phyloP scores from a whole-genome alignment of 2,113 vertebrate species.

The Dipodomys ordii region DNA sequence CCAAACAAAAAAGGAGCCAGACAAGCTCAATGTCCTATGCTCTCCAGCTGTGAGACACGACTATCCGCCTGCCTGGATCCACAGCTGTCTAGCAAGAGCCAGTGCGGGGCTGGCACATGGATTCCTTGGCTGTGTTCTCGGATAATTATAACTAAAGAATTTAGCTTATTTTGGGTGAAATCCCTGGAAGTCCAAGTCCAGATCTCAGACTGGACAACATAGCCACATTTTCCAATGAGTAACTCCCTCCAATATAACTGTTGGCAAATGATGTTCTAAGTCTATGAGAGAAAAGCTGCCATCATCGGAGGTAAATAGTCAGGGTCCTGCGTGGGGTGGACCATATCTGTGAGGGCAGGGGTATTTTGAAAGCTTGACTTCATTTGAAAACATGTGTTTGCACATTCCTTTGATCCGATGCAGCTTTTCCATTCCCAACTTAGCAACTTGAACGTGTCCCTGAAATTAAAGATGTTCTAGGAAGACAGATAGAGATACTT shows the following conservation, averaged over 20 bases:
- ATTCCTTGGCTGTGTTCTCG: slow-evolving; percentile 50
- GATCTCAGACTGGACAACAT: slow-evolving; percentile 55
- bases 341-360: slow-evolving; percentile 77
- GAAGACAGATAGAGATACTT: slow-evolving; percentile 72
- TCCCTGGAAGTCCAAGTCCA: slow-evolving; percentile 59
- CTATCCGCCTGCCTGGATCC: neutral
- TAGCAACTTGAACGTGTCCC: slow-evolving; percentile 78
- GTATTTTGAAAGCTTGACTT: slow-evolving; percentile 89
- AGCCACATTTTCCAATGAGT: slow-evolving; percentile 58
- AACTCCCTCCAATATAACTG: slow-evolving; percentile 70
- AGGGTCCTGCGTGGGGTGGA: slow-evolving; percentile 43
- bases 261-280: rapidly evolving
- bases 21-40: neutral
- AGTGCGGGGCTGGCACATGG: neutral
- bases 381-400: slow-evolving; percentile 83
- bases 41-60: neutral
- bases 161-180: slow-evolving; percentile 72
- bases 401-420: slow-evolving; percentile 78
- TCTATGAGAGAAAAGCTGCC: slow-evolving; percentile 26
- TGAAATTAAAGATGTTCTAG: slow-evolving; percentile 69
- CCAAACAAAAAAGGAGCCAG: too few species aligned
- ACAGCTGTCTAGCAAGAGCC: neutral
- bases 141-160: slow-evolving; percentile 68
- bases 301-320: slow-evolving; percentile 64
- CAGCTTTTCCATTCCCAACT: slow-evolving; percentile 86